Evolutionary conservation across 2,113 vertebrate species (phyloP).

Genomic region (Deroptyus accipitrinus): DNA sequence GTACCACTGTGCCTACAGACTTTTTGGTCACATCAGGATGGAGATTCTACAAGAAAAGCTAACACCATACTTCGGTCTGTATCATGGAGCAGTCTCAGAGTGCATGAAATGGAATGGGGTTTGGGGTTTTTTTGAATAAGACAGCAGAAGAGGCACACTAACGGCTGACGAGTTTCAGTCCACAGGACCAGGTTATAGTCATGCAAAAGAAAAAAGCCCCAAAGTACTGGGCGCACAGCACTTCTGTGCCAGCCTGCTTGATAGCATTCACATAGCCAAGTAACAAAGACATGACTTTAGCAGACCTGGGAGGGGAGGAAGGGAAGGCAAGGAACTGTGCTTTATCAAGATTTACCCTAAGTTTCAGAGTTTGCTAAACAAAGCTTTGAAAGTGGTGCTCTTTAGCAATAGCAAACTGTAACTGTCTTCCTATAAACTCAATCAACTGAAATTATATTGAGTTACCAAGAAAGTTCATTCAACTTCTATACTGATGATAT

Average conservation of each 20-base stretch:
- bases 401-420: neutral
- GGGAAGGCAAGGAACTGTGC: neutral
- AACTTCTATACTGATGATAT: neutral
- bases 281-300: neutral
- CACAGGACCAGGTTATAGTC: neutral
- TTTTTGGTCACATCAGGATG: neutral
- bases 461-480: neutral
- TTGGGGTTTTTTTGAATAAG: neutral
- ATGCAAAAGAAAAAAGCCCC: neutral
- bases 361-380: neutral
- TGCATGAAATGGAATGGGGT: accelerated
- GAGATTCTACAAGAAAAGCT: neutral
- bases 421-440: neutral
- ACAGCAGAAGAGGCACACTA: neutral
- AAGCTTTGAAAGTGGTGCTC: neutral
- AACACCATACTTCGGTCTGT: neutral
- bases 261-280: neutral
- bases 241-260: neutral
- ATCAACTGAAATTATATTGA: neutral
- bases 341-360: neutral
- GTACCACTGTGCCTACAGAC: neutral
- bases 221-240: neutral
- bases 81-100: neutral
- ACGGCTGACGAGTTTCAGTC: neutral
- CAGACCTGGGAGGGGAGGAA: neutral